Evolutionary conservation across 92 coral and sea anemone species (phyloP).

Genomic region (Epizoanthus ramosus): DNA sequence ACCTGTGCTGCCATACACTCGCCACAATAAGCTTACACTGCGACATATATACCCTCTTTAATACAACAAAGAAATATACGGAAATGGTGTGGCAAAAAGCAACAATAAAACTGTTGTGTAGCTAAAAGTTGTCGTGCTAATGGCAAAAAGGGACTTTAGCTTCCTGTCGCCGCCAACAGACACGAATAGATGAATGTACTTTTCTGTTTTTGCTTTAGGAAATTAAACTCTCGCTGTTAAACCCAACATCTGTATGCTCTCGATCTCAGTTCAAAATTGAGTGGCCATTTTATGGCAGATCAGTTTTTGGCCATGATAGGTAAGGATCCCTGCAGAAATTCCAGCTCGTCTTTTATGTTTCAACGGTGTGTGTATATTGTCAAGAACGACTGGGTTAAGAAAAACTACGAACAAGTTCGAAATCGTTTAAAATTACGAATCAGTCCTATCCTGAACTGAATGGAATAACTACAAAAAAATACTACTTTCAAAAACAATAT

Average conservation of each 20-base stretch:
- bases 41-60: slow-evolving; percentile 23
- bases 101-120: slow-evolving; percentile 36
- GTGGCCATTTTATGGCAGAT: neutral
- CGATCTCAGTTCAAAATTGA: neutral
- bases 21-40: slow-evolving; percentile 24
- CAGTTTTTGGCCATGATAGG: neutral
- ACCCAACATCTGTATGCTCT: slow-evolving; percentile 8
- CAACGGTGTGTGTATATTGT: no score
- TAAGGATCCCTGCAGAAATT: neutral
- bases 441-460: no score
- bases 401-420: neutral
- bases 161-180: slow-evolving; percentile 4
- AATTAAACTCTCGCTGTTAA: neutral
- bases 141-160: slow-evolving; percentile 13
- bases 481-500: neutral
- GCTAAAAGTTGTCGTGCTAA: slow-evolving; percentile 9
- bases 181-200: neutral
- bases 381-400: neutral
- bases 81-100: slow-evolving; percentile 19
- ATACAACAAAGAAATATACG: slow-evolving; percentile 39
- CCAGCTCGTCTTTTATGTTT: neutral
- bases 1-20: slow-evolving; percentile 10
- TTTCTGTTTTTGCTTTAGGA: slow-evolving; percentile 17
- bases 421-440: no score
- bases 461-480: neutral